Base-by-base conservation (phyloP, 2,888 invertebrate species). In the Chaitophorus viminalis region DNA sequence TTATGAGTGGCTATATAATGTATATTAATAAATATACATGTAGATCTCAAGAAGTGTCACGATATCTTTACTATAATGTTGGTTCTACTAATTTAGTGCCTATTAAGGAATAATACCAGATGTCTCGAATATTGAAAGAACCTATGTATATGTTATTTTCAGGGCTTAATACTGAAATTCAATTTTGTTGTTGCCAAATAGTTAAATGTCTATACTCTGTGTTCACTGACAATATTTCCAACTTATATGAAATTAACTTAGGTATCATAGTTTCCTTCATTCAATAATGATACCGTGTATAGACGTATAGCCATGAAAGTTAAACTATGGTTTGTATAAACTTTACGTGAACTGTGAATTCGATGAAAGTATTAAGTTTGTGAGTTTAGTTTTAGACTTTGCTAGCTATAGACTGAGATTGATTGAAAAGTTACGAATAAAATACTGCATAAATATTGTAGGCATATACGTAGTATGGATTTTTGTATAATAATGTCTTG, bases 401-500 rank as follows among this genome's bases (percentile, higher is more conserved):
- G 54, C 18, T 54, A 54, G 65, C n/a, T 8, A 65, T 25, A 65
- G n/a, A 21, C 65, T 31, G 29, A 52, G 31, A 77, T 29, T 77
- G 52, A 77, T 77, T 77, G 14, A 77, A 77, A 77, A 77, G 52
- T 77, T 77, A 52, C 52, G 29, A 8, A 46, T 77, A 52, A 18
- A 54, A 54, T 54, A 54, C 54, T 21, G 54, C 18, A 21, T 18
- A 18, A 39, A 39, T 39, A 39, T 39, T 39, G 39, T 39, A 39
- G 6, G 11, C 8, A 39, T 39, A 39, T 39, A n/a, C n/a, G n/a
- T n/a, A n/a, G n/a, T n/a, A 39, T 39, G 11, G 39, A 39, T 39
- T 39, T 39, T 9, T 8, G 8, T 39, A 39, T 39, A 39, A 39
- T 39, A 6, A 39, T 39, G 8, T 39, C 39, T 11, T 39, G 39